Base-by-base conservation (phyloP, 2,888 invertebrate species). In the Melanotus villosus region DNA sequence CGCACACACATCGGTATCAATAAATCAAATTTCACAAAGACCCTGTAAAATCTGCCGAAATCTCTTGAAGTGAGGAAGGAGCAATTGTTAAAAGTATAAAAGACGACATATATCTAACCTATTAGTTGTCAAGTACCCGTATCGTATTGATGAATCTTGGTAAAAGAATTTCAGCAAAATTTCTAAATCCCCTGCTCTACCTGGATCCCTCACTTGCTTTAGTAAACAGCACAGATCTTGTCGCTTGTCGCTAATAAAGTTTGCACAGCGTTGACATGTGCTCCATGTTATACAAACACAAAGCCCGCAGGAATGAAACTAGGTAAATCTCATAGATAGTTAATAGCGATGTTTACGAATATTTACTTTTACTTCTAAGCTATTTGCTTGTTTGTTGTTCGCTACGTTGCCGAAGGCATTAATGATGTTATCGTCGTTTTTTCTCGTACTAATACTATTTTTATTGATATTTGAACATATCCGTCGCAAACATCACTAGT, bases 201-300 rank as follows among this genome's bases (percentile, higher is more conserved):
- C 66, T 66, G 70, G 41, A 62, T 23, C 69, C 59, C 58, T 38
- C 50, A 21, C 38, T 38, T 41, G 56, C 52, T 66, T 66, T 21
- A 58, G 63, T 63, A 62, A 82, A 83, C 72, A 72, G 66, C 57
- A 78, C 77, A 81, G 80, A 82, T 82, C 80, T 83, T 83, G 83
- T 83, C 81, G 80, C 82, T 83, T 82, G 83, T 83, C 82, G 80
- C 82, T 83, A 84, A 84, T 84, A 83, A 81, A 84, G 83, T 83
- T 84, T 83, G 82, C 80, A 75, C 76, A 81, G 79, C 80, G 79
- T 80, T 83, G 83, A 83, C 83, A 83, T 82, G 79, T 81, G 82
- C 64, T 68, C 82, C 83, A 83, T 81, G 79, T 81, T 80, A 79
- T 74, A 79, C 79, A 82, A 81, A 81, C 80, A 80, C 59, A 41